A percentile compares a stretch with the other conserved stretches of the same genome.
These are phyloP conservation scores for Pimpla rufipes DNA, from an alignment of 2,888 invertebrate species.

Conservation along the genomic window DNA sequence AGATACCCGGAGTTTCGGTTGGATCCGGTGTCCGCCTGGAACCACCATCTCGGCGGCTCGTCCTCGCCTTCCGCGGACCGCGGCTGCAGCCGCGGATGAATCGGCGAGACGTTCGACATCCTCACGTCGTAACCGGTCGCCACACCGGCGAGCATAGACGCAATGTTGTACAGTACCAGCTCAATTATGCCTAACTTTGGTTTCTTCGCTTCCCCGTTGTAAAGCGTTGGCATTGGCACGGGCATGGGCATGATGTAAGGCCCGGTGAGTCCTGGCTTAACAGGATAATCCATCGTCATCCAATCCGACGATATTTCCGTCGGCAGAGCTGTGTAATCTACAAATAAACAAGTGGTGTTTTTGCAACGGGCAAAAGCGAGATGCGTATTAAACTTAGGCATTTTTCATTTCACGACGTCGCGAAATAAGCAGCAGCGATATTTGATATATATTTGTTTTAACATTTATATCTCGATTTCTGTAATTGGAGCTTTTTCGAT, in stretches of 20 bases:
- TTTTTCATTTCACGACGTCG: conserved; percentile 47
- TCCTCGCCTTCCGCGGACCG: conserved; percentile 76
- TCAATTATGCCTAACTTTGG: conserved; percentile 91
- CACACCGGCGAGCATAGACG: conserved; percentile 95
- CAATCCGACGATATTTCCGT: conserved; percentile 80
- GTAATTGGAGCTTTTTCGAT: conserved; percentile 2
- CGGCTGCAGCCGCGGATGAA: conserved; percentile 93
- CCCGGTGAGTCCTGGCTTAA: conserved; percentile 81
- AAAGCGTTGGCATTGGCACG: conserved; percentile 93
- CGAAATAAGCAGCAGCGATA: conserved; percentile 42
- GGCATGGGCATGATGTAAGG: conserved; percentile 85
- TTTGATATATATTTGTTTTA: conserved; percentile 27
- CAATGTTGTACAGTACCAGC: conserved; percentile 95
- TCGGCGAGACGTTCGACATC: conserved; percentile 93
- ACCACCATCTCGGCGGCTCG: conserved; percentile 82
- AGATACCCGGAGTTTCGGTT: conserved; percentile 83
- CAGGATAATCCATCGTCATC: conserved; percentile 79
- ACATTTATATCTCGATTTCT: not conserved
- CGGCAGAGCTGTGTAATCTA: conserved; percentile 82
- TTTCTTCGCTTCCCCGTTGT: conserved; percentile 90
- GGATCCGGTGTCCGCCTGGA: conserved; percentile 79
- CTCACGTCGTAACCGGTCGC: conserved; percentile 97
- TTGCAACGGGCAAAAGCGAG: conserved; percentile 62
- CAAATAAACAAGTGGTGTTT: conserved; percentile 73
- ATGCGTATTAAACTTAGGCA: conserved; percentile 55